Conservation (phyloP, 2,113 vertebrate species). For the Nestor notabilis region DNA sequence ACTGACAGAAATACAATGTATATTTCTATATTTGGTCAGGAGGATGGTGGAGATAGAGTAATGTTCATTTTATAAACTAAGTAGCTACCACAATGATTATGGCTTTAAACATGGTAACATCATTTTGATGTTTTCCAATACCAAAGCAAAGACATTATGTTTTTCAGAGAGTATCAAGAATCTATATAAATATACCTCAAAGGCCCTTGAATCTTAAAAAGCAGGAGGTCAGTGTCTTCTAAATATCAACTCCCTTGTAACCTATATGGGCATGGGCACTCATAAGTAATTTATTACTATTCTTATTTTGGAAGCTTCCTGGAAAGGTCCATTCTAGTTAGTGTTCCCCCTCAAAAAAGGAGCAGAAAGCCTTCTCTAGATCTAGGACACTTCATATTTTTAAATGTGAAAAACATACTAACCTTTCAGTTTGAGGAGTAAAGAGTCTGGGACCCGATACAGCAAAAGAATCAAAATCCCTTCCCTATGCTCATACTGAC, state of each 20-base stretch:
- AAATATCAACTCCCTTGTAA: not conserved
- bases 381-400: not conserved
- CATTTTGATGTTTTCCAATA: not conserved
- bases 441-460: not conserved
- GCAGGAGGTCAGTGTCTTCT: not conserved
- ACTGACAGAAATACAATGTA: not conserved
- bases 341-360: not conserved
- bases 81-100: not conserved
- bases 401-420: not conserved
- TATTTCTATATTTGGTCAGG: not conserved
- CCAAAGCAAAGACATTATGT: not conserved
- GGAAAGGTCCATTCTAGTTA: not conserved
- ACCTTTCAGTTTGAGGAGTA: not conserved
- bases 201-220: not conserved
- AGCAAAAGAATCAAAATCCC: not conserved
- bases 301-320: constrained; percentile 22
- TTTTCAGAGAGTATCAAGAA: not conserved
- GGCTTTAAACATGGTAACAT: not conserved
- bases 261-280: not conserved
- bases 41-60: not conserved
- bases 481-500: not conserved
- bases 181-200: not conserved
- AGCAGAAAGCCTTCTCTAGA: not conserved
- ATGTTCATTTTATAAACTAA: not conserved
- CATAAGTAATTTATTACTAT: not conserved